These are phyloP conservation scores for Nyctibius bracteatus DNA, from an alignment of 2,113 vertebrate genomes.

Conservation along the genomic window DNA sequence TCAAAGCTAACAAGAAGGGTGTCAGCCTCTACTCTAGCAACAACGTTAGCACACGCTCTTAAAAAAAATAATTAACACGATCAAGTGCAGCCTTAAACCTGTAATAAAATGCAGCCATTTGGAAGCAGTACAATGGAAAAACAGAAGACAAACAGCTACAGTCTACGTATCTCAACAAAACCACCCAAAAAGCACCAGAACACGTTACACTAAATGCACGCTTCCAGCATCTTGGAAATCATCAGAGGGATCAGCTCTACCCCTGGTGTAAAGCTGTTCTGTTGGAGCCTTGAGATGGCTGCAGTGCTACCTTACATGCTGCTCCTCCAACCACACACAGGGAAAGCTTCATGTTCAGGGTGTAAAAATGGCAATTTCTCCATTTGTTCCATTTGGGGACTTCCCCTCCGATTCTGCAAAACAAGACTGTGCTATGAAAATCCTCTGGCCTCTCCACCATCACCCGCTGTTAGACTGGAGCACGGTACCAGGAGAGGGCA, in stretches of 20 bases:
- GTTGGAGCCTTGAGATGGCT: background rate
- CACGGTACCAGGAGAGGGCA: background rate
- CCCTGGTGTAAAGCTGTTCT: fast-evolving
- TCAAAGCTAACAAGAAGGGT: background rate
- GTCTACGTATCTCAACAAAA: fast-evolving
- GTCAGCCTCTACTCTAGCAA: background rate
- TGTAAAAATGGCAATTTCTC: background rate
- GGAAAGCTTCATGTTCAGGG: background rate
- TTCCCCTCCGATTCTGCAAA: background rate
- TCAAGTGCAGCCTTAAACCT: background rate
- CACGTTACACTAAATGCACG: fast-evolving
- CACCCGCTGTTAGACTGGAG: no score
- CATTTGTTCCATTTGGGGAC: no score
- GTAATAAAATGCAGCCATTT: fast-evolving
- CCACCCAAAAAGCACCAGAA: background rate
- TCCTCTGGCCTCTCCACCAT: background rate
- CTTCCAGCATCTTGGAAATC: background rate
- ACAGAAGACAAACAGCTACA: background rate
- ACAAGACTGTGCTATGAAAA: no score
- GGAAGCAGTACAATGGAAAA: background rate
- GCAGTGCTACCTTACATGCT: background rate
- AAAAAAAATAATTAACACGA: background rate
- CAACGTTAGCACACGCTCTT: background rate
- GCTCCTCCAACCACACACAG: background rate
- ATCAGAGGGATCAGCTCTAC: background rate